Conservation (phyloP, 2,888 invertebrate species). For the Chirona hameri region DNA sequence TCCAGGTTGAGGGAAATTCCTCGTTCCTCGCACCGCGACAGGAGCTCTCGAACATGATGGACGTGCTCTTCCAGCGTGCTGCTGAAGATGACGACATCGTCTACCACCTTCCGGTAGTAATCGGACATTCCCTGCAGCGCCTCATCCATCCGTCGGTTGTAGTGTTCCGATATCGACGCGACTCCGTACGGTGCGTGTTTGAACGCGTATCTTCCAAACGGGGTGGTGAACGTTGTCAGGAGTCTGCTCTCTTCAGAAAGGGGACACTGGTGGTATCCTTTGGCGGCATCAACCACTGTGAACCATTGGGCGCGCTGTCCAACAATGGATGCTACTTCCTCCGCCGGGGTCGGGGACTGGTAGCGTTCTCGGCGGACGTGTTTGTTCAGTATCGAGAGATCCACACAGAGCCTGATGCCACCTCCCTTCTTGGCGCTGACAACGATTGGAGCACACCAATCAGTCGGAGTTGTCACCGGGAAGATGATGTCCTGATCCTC, state of each 20-base stretch:
- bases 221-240: slow-evolving; percentile 34
- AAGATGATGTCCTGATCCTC: not conserved
- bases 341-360: slow-evolving; percentile 2
- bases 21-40: not conserved
- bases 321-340: not conserved
- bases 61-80: not conserved
- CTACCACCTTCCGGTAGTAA: slow-evolving; percentile 1
- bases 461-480: slow-evolving; percentile 31
- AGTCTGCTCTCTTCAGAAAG: slow-evolving; percentile 5
- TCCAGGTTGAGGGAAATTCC: not conserved
- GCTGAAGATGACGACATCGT: no score
- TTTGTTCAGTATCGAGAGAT: slow-evolving; percentile 23
- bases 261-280: slow-evolving; percentile 33
- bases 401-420: no score
- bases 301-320: not conserved
- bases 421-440: no score
- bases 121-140: not conserved
- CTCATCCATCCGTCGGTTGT: slow-evolving; percentile 24
- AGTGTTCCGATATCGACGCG: not conserved
- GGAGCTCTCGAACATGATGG: not conserved
- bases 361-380: slow-evolving; percentile 24
- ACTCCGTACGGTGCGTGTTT: slow-evolving; percentile 30
- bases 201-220: slow-evolving; percentile 33
- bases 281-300: slow-evolving; percentile 30
- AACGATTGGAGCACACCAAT: not conserved